Conservation (phyloP, 92 coral and sea anemone species). For the Umimayanthus chanpuru region DNA sequence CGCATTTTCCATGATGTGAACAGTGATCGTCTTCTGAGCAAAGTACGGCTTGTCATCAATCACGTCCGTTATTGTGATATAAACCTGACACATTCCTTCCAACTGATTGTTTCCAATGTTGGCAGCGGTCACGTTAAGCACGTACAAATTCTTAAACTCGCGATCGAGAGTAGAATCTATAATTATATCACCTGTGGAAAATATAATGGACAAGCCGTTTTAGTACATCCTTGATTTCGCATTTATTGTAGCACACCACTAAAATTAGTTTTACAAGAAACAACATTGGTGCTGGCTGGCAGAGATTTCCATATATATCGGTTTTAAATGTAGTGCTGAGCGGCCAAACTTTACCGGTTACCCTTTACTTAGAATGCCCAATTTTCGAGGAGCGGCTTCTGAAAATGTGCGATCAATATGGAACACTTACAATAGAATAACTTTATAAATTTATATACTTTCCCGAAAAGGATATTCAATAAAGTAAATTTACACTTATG, state of each 20-base stretch:
- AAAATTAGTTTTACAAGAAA: neutral
- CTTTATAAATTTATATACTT: too few species aligned
- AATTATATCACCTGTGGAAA: slow-evolving; percentile 71
- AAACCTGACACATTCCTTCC: slow-evolving; percentile 68
- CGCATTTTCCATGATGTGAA: slow-evolving; percentile 65
- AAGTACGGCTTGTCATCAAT: slow-evolving; percentile 83
- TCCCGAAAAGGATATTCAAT: too few species aligned
- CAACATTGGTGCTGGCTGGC: too few species aligned
- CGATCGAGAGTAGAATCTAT: slow-evolving; percentile 80
- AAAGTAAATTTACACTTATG: too few species aligned
- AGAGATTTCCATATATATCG: too few species aligned
- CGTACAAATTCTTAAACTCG: slow-evolving; percentile 72
- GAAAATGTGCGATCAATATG: too few species aligned
- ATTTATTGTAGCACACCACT: neutral
- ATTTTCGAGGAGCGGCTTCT: too few species aligned
- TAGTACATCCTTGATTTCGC: neutral
- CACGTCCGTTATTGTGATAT: slow-evolving; percentile 82
- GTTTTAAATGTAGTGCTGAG: too few species aligned
- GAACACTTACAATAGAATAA: too few species aligned
- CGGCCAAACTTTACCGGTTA: too few species aligned
- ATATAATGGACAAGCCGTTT: neutral
- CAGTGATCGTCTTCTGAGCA: slow-evolving; percentile 48
- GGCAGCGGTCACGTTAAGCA: slow-evolving; percentile 75
- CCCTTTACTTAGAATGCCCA: too few species aligned
- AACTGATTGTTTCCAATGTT: slow-evolving; percentile 68